Evolutionary conservation across 2,888 invertebrate genomes (phyloP), one percentile per base, ranked within the genome.

Genomic region (Petrophora chlorosata): DNA sequence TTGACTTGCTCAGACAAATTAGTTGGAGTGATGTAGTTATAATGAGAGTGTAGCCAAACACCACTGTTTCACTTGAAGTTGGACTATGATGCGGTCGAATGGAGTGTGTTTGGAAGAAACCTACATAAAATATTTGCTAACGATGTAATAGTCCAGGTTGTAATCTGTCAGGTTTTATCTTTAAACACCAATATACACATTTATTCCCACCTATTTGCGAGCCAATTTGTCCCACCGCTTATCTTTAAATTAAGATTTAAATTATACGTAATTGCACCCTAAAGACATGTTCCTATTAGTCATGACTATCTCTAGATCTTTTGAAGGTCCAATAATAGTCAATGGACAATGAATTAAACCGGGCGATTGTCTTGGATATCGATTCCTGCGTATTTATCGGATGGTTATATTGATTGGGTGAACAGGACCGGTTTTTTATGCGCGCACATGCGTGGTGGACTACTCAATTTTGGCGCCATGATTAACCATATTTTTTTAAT

Each of bases 191-290:
- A 35, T 33, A 26, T 42, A 15, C 28, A 33, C 33, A 22, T 43
- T 23, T n/a, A 30, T 10, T 29, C 28, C n/a, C 35, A 34, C 35
- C 25, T 44, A 39, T 57, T 41, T 36, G 19, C 46, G 14, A 9
- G 34, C 35, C 46, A 51, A 53, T 57, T 52, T 41, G 46, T 52
- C 30, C 12, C 29, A 9, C 9, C 23, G 1, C 29, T 33, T 51
- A 55, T 44, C 52, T 47, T 43, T 34, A 52, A 57, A 54, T 54
- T 52, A 57, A 57, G 54, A 54, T 54, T 54, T 45, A 55, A 52
- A 50, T 47, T 43, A 44, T 39, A 7, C 15, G 16, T 55, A 55
- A 55, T 51, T 55, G 41, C 39, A 43, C 40, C 55, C 44, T 33
- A 22, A 26, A 44, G 55, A 44, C 34, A 35, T 34, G 10, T 33